Evolutionary conservation across 2,797 vertebrate species (phyloP).

Genomic region (Amblyopsis hoosieri): DNA sequence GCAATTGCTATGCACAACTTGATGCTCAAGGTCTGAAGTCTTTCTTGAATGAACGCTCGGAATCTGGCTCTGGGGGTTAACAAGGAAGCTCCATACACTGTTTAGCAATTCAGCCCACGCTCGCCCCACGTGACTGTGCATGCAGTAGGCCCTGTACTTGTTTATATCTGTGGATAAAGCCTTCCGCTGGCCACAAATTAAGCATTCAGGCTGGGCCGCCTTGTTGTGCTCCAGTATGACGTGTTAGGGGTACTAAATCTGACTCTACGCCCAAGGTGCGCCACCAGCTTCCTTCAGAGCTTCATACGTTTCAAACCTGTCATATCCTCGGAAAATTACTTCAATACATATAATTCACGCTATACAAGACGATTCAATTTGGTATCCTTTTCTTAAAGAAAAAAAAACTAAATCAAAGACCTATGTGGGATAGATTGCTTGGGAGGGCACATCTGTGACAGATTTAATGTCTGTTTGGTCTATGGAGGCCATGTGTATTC

Average conservation of each 20-base stretch:
- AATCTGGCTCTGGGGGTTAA: conserved; percentile 76
- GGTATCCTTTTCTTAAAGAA: conserved; percentile 14
- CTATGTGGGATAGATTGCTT: conserved; percentile 14
- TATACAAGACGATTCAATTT: conserved; percentile 30
- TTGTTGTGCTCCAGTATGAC: conserved; percentile 75
- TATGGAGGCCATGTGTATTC: neutral
- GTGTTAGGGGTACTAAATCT: conserved; percentile 73
- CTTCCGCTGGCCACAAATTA: conserved; percentile 79
- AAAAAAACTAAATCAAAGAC: neutral
- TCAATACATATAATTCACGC: conserved; percentile 31
- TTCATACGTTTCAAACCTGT: conserved; percentile 57
- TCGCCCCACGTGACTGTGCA: conserved; percentile 69
- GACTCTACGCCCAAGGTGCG: conserved; percentile 55
- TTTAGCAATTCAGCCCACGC: conserved; percentile 74
- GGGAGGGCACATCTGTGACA: conserved; percentile 18
- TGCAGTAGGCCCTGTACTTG: conserved; percentile 74
- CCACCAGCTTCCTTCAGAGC: conserved; percentile 62
- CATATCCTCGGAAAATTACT: conserved; percentile 55
- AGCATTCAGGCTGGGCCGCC: conserved; percentile 75
- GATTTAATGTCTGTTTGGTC: conserved; percentile 11
- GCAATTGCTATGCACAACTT: conserved; percentile 71
- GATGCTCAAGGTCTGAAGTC: conserved; percentile 66
- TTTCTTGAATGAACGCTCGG: conserved; percentile 68
- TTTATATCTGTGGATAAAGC: conserved; percentile 77
- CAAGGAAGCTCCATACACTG: conserved; percentile 66